These are phyloP conservation scores for Azorinus chamasolen DNA, from an alignment of 2,888 invertebrate species.

Conservation along the genomic window DNA sequence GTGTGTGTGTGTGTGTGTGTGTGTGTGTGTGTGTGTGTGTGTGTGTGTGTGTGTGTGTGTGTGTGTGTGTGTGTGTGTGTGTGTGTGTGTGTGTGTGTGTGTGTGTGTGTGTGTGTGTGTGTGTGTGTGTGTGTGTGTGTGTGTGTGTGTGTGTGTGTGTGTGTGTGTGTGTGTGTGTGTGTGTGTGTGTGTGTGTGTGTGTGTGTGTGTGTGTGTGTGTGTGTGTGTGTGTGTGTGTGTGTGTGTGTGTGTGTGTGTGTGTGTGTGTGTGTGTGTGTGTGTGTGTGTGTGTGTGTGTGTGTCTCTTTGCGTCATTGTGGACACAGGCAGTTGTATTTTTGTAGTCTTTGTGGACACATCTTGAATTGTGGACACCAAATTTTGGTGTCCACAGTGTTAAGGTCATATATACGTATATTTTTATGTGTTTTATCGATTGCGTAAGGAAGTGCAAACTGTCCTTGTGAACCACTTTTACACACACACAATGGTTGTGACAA, in stretches of 20 bases:
- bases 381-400: too few relatives aligned
- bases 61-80: slow-evolving; percentile 13
- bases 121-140: slow-evolving; percentile 13
- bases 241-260: slow-evolving; percentile 13
- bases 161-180: slow-evolving; percentile 13
- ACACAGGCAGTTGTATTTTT: too few relatives aligned
- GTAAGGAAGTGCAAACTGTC: too few relatives aligned
- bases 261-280: slow-evolving; percentile 11
- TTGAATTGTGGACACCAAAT: too few relatives aligned
- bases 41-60: slow-evolving; percentile 13
- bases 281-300: slow-evolving; percentile 11
- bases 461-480: too few relatives aligned
- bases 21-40: slow-evolving; percentile 13
- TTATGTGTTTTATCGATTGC: too few relatives aligned
- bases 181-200: slow-evolving; percentile 13
- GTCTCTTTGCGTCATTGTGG: too few relatives aligned
- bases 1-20: slow-evolving; percentile 13
- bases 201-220: slow-evolving; percentile 13
- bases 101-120: slow-evolving; percentile 13
- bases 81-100: slow-evolving; percentile 13
- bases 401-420: too few relatives aligned
- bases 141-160: slow-evolving; percentile 13
- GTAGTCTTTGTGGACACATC: too few relatives aligned
- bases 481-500: too few relatives aligned
- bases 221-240: slow-evolving; percentile 13